Conservation (phyloP, 2,797 vertebrate species). For the Emydoidea blandingii region DNA sequence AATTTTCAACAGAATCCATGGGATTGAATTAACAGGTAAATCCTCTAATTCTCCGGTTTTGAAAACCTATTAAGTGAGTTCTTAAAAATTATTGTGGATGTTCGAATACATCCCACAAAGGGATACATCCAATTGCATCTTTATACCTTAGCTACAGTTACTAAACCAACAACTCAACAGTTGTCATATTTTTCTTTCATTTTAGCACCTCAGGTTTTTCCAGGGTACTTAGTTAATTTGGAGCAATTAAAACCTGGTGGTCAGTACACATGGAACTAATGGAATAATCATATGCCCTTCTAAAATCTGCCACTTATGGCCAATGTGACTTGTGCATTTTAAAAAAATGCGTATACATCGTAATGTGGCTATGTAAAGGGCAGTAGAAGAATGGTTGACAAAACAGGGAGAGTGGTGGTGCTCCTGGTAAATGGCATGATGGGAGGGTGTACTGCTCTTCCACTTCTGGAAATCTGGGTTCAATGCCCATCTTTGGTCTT, state of each 20-base stretch:
- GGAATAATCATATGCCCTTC: constrained; percentile 7
- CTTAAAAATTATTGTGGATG: neutral
- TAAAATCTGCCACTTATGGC: constrained; percentile 1
- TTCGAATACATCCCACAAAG: neutral
- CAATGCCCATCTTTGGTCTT: neutral
- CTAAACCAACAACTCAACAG: neutral
- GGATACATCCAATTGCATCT: neutral
- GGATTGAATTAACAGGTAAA: neutral
- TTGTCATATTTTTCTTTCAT: neutral
- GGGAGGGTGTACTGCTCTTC: neutral
- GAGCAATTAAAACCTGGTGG: neutral
- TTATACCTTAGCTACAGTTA: neutral
- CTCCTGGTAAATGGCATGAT: neutral
- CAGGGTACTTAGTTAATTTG: neutral
- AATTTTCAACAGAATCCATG: neutral
- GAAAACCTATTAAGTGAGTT: neutral
- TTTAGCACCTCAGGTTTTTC: neutral
- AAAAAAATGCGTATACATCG: neutral
- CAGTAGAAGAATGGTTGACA: neutral
- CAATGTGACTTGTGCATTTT: neutral
- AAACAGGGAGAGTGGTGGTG: neutral
- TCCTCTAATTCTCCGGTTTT: neutral
- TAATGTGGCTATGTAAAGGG: neutral
- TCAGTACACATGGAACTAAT: neutral
- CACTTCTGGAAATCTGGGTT: neutral